phyloP scores from a whole-genome alignment of 1,140 invertebrate genomes.

The Ooceraea biroi region DNA sequence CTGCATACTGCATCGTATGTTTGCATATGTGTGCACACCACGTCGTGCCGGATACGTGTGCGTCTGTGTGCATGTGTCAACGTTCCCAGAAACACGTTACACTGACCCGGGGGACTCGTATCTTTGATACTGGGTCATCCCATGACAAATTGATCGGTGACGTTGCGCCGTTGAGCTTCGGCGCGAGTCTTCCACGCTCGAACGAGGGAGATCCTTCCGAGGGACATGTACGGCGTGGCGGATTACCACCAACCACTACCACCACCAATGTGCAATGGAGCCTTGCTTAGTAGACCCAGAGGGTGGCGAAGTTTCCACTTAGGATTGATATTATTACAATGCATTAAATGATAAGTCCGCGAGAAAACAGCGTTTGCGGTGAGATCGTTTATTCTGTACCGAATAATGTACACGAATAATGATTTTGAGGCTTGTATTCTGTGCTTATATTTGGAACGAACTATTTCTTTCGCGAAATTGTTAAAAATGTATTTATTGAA shows the following conservation, averaged over 20 bases:
- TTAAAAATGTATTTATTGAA: too few relatives aligned
- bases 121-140: conserved; percentile 75
- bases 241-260: conserved; percentile 34
- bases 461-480: too few relatives aligned
- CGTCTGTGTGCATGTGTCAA: conserved; percentile 27
- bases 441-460: too few relatives aligned
- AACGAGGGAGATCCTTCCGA: conserved; percentile 49
- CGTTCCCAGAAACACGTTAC: conserved; percentile 70
- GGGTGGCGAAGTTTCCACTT: too few relatives aligned
- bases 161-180: conserved; percentile 60
- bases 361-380: too few relatives aligned
- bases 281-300: too few relatives aligned
- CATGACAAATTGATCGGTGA: conserved; percentile 77
- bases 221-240: conserved; percentile 33
- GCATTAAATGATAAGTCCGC: too few relatives aligned
- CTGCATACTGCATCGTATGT: conserved; percentile 26
- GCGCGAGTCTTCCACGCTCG: conserved; percentile 51
- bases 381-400: too few relatives aligned
- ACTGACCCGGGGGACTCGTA: conserved; percentile 65
- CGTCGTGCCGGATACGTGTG: conserved; percentile 7
- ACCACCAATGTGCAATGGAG: too few relatives aligned
- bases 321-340: too few relatives aligned
- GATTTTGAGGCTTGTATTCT: too few relatives aligned
- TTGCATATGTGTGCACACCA: not conserved
- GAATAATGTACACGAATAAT: too few relatives aligned